Conservation (phyloP, 2,797 vertebrate genomes). For the Trachops cirrhosus region DNA sequence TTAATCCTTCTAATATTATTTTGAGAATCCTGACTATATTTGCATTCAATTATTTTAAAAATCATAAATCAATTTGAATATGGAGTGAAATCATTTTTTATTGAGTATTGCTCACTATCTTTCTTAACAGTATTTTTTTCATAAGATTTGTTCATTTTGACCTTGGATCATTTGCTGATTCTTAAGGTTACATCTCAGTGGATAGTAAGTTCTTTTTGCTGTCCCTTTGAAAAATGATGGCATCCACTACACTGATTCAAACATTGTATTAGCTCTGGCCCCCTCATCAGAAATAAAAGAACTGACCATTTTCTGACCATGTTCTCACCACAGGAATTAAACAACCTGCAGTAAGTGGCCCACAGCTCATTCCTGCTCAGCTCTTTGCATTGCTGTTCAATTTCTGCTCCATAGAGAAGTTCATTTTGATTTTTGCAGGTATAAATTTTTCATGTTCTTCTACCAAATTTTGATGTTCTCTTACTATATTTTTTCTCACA, state of each 20-base stretch:
- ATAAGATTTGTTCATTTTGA: background rate
- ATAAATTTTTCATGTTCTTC: background rate
- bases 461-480: background rate
- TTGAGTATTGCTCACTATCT: background rate
- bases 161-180: background rate
- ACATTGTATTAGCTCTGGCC: fast-evolving
- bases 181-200: background rate
- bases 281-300: background rate
- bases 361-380: background rate
- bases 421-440: background rate
- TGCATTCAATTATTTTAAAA: background rate
- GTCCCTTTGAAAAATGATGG: background rate
- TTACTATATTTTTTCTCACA: background rate
- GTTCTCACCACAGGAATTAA: background rate
- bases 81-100: background rate
- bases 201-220: background rate
- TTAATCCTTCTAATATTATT: background rate
- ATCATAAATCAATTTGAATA: background rate
- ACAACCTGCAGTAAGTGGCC: background rate
- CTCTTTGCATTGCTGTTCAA: background rate
- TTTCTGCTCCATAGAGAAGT: background rate
- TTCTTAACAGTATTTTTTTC: background rate
- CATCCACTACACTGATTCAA: background rate
- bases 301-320: background rate
- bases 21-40: background rate